phyloP scores from a whole-genome alignment of 2,113 vertebrate species.

The Tragelaphus imberbis region DNA sequence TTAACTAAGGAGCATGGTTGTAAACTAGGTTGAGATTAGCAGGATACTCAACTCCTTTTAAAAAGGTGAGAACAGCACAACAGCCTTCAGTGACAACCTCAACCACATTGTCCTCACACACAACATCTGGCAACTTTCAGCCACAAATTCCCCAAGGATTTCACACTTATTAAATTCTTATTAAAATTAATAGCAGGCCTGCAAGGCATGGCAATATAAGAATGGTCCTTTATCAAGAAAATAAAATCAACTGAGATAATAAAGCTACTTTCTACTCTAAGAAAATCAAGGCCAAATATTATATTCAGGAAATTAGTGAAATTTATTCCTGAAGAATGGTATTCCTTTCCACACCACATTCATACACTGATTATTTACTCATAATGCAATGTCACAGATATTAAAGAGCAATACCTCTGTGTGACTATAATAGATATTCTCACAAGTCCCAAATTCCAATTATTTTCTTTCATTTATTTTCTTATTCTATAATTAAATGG shows the following conservation, averaged over 20 bases:
- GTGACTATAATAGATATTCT: neutral
- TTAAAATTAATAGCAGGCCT: conserved; percentile 70
- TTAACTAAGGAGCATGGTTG: neutral
- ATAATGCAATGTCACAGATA: neutral
- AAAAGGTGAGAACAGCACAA: neutral
- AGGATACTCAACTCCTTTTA: neutral
- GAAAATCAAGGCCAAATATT: conserved; percentile 17
- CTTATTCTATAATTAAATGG: conserved; percentile 1
- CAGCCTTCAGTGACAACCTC: neutral
- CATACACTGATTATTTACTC: conserved; percentile 2
- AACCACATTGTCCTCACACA: neutral
- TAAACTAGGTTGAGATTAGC: neutral
- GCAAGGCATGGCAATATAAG: conserved; percentile 13
- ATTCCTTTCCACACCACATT: neutral
- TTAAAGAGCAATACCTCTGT: conserved; percentile 23
- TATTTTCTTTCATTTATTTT: neutral
- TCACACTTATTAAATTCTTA: conserved; percentile 66
- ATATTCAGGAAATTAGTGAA: conserved; percentile 4
- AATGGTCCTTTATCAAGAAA: conserved; percentile 46
- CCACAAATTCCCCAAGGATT: conserved; percentile 31
- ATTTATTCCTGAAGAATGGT: conserved; percentile 2
- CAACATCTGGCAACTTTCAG: conserved; percentile 60
- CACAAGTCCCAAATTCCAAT: neutral
- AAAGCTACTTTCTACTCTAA: conserved; percentile 17
- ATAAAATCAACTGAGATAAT: conserved; percentile 35